Percentiles rank a stretch among this genome's conserved stretches.
These are phyloP conservation scores for Hephaestus fuliginosus DNA, from an alignment of 2,797 vertebrate species.

Conservation along the genomic window DNA sequence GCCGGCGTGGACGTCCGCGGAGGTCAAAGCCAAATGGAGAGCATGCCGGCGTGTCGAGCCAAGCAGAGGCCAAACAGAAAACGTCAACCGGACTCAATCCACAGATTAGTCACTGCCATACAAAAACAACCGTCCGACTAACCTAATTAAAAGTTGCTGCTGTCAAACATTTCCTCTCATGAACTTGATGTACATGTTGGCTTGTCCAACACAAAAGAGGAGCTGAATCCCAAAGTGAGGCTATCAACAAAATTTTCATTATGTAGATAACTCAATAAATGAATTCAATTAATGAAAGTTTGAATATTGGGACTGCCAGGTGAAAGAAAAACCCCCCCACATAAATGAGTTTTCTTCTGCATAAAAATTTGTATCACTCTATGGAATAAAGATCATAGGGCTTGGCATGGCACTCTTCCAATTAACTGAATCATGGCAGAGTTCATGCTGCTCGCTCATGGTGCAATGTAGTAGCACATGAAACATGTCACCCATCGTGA, in stretches of 20 bases:
- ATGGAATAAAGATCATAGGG: background rate
- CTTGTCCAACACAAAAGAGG: background rate
- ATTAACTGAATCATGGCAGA: conserved; percentile 10
- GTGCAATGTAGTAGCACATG: conserved; percentile 16
- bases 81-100: conserved; percentile 1
- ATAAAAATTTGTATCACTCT: background rate
- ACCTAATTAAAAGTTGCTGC: background rate
- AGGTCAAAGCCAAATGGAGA: conserved; percentile 41
- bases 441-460: conserved; percentile 44
- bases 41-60: conserved; percentile 16
- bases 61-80: conserved; percentile 37
- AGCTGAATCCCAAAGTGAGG: background rate
- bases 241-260: background rate
- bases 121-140: conserved; percentile 5
- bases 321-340: background rate
- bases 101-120: conserved; percentile 24
- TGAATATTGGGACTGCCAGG: background rate
- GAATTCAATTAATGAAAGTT: too few species aligned
- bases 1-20: conserved; percentile 18
- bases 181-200: background rate
- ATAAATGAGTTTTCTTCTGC: background rate
- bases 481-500: conserved; percentile 1
- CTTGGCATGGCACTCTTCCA: background rate
- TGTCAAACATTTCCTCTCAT: background rate
- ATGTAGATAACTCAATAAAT: background rate